Conservation (phyloP, 2,888 invertebrate genomes). For the Drosophila atripex region DNA sequence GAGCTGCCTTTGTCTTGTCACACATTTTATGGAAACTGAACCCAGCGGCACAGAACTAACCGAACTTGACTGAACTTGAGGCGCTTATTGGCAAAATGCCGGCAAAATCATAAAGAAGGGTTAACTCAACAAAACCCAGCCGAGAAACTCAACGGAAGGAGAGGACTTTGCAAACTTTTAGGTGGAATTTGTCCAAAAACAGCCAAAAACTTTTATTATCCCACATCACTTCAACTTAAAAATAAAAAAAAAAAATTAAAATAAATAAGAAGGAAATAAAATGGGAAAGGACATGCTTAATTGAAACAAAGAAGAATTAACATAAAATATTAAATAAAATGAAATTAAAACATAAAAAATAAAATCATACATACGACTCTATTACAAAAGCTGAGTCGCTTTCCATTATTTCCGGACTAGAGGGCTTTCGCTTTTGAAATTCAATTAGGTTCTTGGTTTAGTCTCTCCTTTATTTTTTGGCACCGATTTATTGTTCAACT, state of each 20-base stretch:
- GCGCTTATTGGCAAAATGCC: constrained; percentile 4
- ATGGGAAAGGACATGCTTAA: background rate
- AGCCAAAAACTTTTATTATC: background rate
- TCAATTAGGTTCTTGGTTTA: background rate
- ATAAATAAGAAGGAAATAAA: background rate
- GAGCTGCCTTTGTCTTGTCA: constrained; percentile 38
- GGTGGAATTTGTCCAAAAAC: background rate
- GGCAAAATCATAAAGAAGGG: constrained; percentile 4
- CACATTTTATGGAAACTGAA: constrained; percentile 31
- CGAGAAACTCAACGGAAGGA: too few relatives aligned
- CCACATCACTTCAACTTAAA: background rate
- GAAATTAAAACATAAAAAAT: background rate
- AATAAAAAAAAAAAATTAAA: background rate
- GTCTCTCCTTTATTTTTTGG: background rate
- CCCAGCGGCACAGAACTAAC: background rate
- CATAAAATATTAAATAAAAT: background rate
- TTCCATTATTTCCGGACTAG: constrained; percentile 6
- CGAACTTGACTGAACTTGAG: constrained; percentile 13
- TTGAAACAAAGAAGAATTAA: background rate
- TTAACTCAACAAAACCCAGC: background rate
- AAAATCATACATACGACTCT: constrained; percentile 57
- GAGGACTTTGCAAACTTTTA: background rate
- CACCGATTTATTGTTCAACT: background rate
- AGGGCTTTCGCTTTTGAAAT: background rate
- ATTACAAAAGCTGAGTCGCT: constrained; percentile 18